Conservation (phyloP, 2,888 invertebrate species). For the Piscicola geometra region DNA sequence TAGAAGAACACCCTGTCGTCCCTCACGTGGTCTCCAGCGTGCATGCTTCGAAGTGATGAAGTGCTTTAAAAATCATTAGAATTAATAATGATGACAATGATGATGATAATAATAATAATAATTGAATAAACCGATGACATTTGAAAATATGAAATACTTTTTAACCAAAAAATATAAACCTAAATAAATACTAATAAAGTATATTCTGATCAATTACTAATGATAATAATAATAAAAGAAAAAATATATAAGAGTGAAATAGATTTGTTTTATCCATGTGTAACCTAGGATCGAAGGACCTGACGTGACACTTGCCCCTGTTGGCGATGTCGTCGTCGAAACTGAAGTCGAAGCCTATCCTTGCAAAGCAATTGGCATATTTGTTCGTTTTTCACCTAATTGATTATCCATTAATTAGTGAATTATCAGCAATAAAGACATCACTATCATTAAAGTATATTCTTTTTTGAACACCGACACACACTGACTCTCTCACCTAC, state of each 20-base stretch:
- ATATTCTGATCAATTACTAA: no score
- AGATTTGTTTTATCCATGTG: neutral
- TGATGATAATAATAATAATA: neutral
- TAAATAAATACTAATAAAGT: no score
- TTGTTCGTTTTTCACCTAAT: neutral
- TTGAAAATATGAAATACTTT: no score
- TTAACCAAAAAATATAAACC: no score
- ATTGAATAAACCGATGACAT: no score
- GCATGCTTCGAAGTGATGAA: conserved; percentile 38
- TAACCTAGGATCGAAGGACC: conserved; percentile 48
- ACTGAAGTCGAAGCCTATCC: conserved; percentile 43
- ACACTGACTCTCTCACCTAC: conserved; percentile 12
- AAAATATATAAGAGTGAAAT: neutral
- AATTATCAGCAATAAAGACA: neutral
- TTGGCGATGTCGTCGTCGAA: conserved; percentile 43
- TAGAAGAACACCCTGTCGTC: conserved; percentile 38
- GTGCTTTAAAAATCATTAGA: neutral
- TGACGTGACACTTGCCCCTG: conserved; percentile 47
- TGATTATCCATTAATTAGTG: no score
- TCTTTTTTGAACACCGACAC: neutral
- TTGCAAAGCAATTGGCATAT: conserved; percentile 21
- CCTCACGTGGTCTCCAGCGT: conserved; percentile 37
- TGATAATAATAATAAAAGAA: neutral
- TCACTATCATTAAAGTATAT: neutral
- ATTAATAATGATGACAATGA: neutral